A percentile compares a stretch with the other conserved stretches of the same genome.
phyloP scores from a whole-genome alignment of 2,797 vertebrate species.

The Periophthalmus magnuspinnatus region DNA sequence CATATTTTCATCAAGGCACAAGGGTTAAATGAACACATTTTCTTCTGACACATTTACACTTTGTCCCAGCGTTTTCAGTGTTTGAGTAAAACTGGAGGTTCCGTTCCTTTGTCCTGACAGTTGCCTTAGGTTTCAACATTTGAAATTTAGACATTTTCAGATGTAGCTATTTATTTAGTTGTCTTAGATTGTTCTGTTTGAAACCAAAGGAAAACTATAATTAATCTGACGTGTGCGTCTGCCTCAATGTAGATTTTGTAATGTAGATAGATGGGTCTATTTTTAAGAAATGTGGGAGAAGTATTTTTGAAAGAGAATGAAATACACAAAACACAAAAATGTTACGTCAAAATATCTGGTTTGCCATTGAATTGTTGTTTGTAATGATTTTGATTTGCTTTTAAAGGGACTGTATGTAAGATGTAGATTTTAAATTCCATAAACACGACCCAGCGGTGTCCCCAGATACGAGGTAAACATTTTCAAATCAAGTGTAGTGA shows the following conservation, averaged over 20 bases:
- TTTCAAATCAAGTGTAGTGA: too few relatives aligned
- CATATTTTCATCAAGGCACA: too few relatives aligned
- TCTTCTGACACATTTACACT: background rate
- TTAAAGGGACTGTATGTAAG: slow-evolving; percentile 7
- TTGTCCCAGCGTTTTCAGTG: background rate
- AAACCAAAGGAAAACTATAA: slow-evolving; percentile 86
- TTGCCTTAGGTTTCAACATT: slow-evolving; percentile 76
- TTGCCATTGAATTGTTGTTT: slow-evolving; percentile 24
- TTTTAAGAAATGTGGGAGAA: slow-evolving; percentile 71
- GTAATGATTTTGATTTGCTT: slow-evolving; percentile 76
- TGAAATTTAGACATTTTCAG: slow-evolving; percentile 58
- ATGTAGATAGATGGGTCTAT: slow-evolving; percentile 68
- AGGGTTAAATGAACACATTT: too few relatives aligned
- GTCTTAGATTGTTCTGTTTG: slow-evolving; percentile 76
- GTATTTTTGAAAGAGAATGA: slow-evolving; percentile 75
- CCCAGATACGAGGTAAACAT: too few relatives aligned
- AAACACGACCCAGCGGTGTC: too few relatives aligned
- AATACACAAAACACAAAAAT: slow-evolving; percentile 18
- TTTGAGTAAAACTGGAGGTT: background rate
- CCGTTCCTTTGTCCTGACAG: slow-evolving; percentile 56
- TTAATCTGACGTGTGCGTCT: slow-evolving; percentile 37
- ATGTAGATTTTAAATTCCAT: too few relatives aligned
- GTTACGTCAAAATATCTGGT: background rate
- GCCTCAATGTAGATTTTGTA: slow-evolving; percentile 62
- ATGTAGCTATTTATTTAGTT: slow-evolving; percentile 83